Base-by-base conservation (phyloP, 92 coral and sea anemone species). In the Umimayanthus chanpuru region DNA sequence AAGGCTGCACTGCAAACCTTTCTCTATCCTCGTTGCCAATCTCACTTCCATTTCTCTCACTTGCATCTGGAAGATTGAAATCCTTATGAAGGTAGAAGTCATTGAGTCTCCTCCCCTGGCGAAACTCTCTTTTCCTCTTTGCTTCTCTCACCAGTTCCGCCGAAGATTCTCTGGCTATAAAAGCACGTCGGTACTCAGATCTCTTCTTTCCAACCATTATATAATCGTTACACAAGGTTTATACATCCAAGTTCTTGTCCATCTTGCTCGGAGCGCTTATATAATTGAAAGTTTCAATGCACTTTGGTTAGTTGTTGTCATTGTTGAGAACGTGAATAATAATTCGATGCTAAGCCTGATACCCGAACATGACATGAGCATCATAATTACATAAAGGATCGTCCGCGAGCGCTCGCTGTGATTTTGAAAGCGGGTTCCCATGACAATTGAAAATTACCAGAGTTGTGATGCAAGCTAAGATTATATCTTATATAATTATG, bases 71-170 rank as follows among this genome's bases (percentile, higher is more conserved):
- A 49, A 78, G n/a, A 44, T 44, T 39, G 25, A 78, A 78, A n/a
- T 64, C 4, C 11, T 78, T 43, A 10, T 78, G 41, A 12, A 78
- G 21, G 64, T 78, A 9, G 39, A 44, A 78, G 11, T 78, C 82
- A 25, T 26, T 78, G 61, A 78, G 30, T 66, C 82, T 47, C 30
- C 82, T 15, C 26, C 65, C 81, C n/a, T 25, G 32, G 14, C 82
- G 56, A 26, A 49, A 78, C 18, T 78, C 82, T 47, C 39, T 66
- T 26, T 78, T 78, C 65, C 36, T 44, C 23, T 78, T 78, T 28
- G 82, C 41, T 78, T 78, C 82, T 11, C n/a, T 50, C 23, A 50
- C 38, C 41, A 78, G 82, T 16, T 78, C 82, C 18, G 36, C 23
- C 6, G 82, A 78, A 44, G 65, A 78, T 6, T 25, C 65, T 78